phyloP scores from a whole-genome alignment of 2,888 invertebrate genomes.

The Ganaspis brasiliensis region DNA sequence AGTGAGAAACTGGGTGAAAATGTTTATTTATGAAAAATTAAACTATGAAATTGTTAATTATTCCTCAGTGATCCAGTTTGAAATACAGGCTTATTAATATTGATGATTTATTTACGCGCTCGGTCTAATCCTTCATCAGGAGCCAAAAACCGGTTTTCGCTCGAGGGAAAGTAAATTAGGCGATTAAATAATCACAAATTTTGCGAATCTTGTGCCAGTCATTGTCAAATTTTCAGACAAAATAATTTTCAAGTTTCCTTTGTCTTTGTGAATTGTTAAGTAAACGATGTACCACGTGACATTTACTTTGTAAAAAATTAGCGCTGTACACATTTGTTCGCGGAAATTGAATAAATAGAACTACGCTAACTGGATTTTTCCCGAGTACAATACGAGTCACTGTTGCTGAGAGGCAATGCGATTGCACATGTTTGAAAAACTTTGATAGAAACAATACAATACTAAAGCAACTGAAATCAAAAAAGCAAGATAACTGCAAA shows the following conservation, averaged over 20 bases:
- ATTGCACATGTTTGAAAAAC: neutral
- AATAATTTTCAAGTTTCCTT: neutral
- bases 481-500: neutral
- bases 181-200: neutral
- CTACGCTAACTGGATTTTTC: conserved; percentile 2
- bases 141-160: neutral
- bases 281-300: neutral
- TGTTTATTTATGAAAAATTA: neutral
- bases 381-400: neutral
- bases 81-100: neutral
- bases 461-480: neutral
- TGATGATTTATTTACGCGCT: neutral
- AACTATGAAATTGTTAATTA: neutral
- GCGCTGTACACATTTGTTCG: neutral
- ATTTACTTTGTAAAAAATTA: neutral
- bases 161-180: neutral
- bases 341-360: conserved; percentile 3
- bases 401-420: neutral
- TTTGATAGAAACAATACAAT: neutral
- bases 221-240: neutral
- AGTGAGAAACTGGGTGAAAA: too few species aligned
- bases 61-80: neutral
- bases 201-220: neutral
- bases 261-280: too few species aligned
- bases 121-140: neutral